Percentiles rank a stretch among this genome's conserved stretches.
Conservation (phyloP, 2,888 invertebrate genomes). For the Myopa tessellatipennis region DNA sequence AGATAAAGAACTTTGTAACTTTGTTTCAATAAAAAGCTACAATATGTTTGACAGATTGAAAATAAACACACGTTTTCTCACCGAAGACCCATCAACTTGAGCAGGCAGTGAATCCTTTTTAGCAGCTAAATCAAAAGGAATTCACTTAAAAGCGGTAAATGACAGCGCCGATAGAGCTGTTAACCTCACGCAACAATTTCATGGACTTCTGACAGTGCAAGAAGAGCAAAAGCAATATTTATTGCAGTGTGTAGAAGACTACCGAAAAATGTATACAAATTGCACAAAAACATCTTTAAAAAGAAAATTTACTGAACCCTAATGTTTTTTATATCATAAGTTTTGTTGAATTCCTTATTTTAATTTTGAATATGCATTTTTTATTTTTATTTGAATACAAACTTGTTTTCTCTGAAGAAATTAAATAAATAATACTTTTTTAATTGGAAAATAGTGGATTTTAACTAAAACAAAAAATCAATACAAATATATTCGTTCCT, state of each 20-base stretch:
- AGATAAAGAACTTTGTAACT: constrained; percentile 21
- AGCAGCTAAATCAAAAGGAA: constrained; percentile 29
- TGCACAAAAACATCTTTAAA: not conserved
- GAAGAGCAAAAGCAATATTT: constrained; percentile 8
- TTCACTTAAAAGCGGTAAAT: constrained; percentile 27
- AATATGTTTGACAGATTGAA: constrained; percentile 20
- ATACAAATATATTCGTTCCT: too few species aligned
- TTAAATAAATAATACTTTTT: too few species aligned
- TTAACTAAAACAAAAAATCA: too few species aligned
- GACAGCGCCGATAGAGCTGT: constrained; percentile 28
- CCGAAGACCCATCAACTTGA: constrained; percentile 19
- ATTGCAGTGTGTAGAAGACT: not conserved
- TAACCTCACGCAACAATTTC: constrained; percentile 25
- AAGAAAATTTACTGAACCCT: not conserved
- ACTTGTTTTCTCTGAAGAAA: too few species aligned
- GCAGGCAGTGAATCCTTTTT: not conserved
- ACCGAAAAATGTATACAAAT: constrained; percentile 1
- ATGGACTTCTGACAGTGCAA: not conserved
- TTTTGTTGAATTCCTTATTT: too few species aligned
- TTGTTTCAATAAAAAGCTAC: constrained; percentile 22
- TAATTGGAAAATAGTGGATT: too few species aligned
- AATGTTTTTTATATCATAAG: too few species aligned
- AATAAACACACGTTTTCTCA: constrained; percentile 29
- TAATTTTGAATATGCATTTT: too few species aligned
- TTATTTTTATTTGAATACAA: too few species aligned